Conservation (phyloP, 2,797 vertebrate species). For the Chrosomus eos region DNA sequence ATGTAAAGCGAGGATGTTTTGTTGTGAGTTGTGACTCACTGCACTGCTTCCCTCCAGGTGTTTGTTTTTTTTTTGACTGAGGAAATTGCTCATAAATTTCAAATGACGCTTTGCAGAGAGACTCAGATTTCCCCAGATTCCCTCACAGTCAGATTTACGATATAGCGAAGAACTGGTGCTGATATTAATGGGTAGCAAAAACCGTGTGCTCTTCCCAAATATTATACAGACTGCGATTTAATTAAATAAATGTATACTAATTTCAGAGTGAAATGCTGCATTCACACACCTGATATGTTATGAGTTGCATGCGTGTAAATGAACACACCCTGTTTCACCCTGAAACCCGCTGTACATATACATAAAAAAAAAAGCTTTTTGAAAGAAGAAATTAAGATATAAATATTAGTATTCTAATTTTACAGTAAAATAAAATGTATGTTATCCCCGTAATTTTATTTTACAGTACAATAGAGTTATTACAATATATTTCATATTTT, state of each 20-base stretch:
- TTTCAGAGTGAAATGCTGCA: too few species aligned
- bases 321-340: not conserved
- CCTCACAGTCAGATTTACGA: conserved; percentile 48
- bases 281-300: too few species aligned
- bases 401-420: not conserved
- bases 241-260: not conserved
- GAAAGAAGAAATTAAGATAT: not conserved
- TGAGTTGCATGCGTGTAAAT: too few species aligned
- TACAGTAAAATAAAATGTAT: not conserved
- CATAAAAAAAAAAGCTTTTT: too few species aligned
- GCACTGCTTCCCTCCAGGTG: conserved; percentile 22
- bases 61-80: conserved; percentile 44
- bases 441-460: too few species aligned
- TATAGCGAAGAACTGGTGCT: conserved; percentile 3
- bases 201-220: not conserved
- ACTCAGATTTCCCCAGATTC: conserved; percentile 55
- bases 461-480: too few species aligned
- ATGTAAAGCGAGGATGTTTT: conserved; percentile 8
- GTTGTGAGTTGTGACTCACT: conserved; percentile 9
- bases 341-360: not conserved
- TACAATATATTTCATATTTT: too few species aligned
- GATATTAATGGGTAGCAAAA: conserved; percentile 34
- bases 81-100: conserved; percentile 56
- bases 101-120: conserved; percentile 38
- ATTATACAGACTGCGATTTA: not conserved